A percentile compares a stretch with the other conserved stretches of the same genome.
Conservation (phyloP, 1,140 invertebrate genomes). For the Cotesia typhae region DNA sequence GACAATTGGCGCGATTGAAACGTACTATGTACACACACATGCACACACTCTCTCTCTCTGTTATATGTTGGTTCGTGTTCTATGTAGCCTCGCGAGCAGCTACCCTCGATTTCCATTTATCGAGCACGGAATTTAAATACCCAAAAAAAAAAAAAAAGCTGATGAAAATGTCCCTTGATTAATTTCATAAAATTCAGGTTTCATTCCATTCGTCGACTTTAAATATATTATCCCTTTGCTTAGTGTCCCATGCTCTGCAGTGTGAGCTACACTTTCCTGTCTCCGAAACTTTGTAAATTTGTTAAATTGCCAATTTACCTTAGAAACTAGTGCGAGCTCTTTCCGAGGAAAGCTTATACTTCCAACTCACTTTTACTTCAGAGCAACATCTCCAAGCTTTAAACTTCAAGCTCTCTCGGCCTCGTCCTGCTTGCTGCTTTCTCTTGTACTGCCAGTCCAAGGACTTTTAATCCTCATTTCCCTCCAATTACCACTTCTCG, state of each 20-base stretch:
- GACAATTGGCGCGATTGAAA: slow-evolving; percentile 44
- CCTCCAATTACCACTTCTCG: slow-evolving; percentile 52
- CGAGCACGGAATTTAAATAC: background rate
- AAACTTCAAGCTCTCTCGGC: background rate
- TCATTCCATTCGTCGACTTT: too few species aligned
- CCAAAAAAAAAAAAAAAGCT: background rate
- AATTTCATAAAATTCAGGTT: background rate
- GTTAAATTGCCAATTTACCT: slow-evolving; percentile 65
- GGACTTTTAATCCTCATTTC: slow-evolving; percentile 58
- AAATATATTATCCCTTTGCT: background rate
- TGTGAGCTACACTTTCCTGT: slow-evolving; percentile 36
- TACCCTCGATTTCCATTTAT: background rate
- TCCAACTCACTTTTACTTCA: slow-evolving; percentile 23
- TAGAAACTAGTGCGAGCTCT: slow-evolving; percentile 55
- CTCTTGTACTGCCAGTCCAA: slow-evolving; percentile 37
- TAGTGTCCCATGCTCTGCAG: background rate
- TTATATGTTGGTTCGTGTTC: background rate
- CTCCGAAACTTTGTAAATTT: slow-evolving; percentile 61
- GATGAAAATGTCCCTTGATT: background rate
- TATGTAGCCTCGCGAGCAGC: too few species aligned
- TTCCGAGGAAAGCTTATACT: slow-evolving; percentile 31
- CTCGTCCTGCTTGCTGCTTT: slow-evolving; percentile 21
- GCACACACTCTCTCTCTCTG: slow-evolving; percentile 5
- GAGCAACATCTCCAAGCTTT: background rate
- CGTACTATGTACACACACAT: slow-evolving; percentile 25